Percentiles rank a stretch among this genome's conserved stretches.
Conservation (phyloP, 1,140 invertebrate genomes). For the Scaptomyza pallida region DNA sequence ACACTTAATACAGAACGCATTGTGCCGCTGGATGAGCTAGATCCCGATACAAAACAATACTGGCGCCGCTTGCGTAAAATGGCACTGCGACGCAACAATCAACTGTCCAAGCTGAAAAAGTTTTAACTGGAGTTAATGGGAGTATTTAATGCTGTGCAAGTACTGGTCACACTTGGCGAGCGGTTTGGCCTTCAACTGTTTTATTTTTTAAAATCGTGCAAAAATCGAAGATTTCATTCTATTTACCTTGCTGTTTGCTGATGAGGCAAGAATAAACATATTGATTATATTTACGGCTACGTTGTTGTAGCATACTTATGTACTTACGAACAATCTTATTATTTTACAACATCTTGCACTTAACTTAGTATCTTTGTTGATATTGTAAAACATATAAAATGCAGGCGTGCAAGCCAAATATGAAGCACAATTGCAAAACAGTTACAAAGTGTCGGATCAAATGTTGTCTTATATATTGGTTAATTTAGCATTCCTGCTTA, state of each 20-base stretch:
- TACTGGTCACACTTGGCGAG: constrained; percentile 26
- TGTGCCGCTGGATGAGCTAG: constrained; percentile 89
- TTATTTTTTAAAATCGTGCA: constrained; percentile 26
- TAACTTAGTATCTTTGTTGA: constrained; percentile 29
- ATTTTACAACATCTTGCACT: constrained; percentile 43
- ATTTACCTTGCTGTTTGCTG: constrained; percentile 62
- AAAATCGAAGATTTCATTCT: constrained; percentile 13
- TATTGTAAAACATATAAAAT: constrained; percentile 51
- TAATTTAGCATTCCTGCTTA: constrained; percentile 8
- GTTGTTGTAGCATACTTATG: constrained; percentile 34
- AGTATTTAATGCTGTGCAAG: neutral
- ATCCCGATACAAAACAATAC: constrained; percentile 91
- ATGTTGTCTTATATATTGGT: constrained; percentile 27
- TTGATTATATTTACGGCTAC: constrained; percentile 51
- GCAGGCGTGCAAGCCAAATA: neutral
- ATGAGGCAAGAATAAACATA: constrained; percentile 54
- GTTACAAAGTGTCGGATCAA: constrained; percentile 6
- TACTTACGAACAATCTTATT: constrained; percentile 39
- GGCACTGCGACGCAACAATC: constrained; percentile 87
- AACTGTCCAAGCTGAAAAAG: constrained; percentile 85
- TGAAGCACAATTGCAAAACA: constrained; percentile 11
- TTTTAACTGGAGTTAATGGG: constrained; percentile 78
- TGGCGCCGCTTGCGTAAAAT: constrained; percentile 89
- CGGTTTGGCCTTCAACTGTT: constrained; percentile 44
- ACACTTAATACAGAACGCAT: constrained; percentile 87